phyloP scores from a whole-genome alignment of 2,113 vertebrate genomes.

The Myiopsitta monachus region DNA sequence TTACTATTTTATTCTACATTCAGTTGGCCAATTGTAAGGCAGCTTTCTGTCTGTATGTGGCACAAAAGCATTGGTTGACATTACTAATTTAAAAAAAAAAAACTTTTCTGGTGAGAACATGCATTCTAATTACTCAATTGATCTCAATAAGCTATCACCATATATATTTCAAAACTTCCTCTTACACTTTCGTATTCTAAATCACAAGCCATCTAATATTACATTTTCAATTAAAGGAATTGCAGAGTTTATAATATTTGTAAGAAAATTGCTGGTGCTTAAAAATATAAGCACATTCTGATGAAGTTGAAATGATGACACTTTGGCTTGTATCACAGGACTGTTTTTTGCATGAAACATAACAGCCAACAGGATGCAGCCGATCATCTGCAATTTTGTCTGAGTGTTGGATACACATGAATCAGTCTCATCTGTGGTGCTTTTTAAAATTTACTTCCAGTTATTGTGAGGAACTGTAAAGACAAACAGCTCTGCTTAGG shows the following conservation, averaged over 20 bases:
- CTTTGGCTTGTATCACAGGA: not conserved
- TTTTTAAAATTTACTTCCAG: not conserved
- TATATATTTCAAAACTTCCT: not conserved
- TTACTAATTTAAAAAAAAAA: not conserved
- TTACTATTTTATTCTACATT: conserved; percentile 22
- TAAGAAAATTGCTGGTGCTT: not conserved
- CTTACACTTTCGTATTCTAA: not conserved
- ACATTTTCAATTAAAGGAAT: conserved; percentile 37
- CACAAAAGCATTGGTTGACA: conserved; percentile 22
- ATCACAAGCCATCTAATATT: not conserved
- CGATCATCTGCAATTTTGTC: not conserved
- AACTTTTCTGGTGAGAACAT: conserved; percentile 1
- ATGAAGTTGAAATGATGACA: conserved; percentile 18
- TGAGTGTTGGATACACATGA: conserved; percentile 9
- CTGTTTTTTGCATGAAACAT: not conserved
- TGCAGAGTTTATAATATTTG: not conserved
- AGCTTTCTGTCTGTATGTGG: not conserved
- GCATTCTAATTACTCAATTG: conserved; percentile 27
- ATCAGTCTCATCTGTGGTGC: not conserved
- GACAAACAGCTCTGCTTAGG: not conserved
- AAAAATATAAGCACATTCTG: not conserved
- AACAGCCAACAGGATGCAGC: conserved; percentile 15
- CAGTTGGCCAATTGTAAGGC: not conserved
- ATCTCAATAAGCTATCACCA: conserved; percentile 7
- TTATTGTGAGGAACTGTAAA: not conserved